phyloP scores from a whole-genome alignment of 2,113 vertebrate species.

The Ceratotherium simum region DNA sequence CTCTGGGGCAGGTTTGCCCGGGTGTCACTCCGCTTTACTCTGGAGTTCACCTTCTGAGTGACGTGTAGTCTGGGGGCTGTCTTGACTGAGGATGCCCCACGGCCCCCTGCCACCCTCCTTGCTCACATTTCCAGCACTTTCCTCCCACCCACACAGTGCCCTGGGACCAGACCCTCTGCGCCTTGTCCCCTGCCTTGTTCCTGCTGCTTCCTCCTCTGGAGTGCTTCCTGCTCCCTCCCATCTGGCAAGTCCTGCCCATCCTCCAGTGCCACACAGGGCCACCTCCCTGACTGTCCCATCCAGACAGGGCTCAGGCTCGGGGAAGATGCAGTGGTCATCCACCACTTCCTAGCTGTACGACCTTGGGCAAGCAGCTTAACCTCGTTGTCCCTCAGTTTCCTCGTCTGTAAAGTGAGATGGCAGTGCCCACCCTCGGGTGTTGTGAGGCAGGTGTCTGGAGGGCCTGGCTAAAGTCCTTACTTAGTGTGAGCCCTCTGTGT shows the following conservation, averaged over 20 bases:
- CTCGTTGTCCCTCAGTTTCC: background rate
- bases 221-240: background rate
- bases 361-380: background rate
- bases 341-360: background rate
- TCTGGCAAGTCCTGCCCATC: background rate
- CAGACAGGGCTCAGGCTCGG: background rate
- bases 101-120: background rate
- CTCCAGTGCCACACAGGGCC: background rate
- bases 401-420: background rate
- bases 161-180: too few relatives aligned
- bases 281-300: background rate
- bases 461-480: background rate
- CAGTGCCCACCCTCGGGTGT: background rate
- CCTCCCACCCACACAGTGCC: background rate
- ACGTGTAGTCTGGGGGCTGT: fast-evolving
- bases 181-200: background rate
- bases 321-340: background rate
- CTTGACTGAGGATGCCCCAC: background rate
- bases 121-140: background rate
- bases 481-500: background rate
- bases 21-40: background rate
- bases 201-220: background rate
- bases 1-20: fast-evolving
- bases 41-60: background rate
- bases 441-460: background rate